Conservation (phyloP, 2,797 vertebrate species). For the Oreochromis grahami region DNA sequence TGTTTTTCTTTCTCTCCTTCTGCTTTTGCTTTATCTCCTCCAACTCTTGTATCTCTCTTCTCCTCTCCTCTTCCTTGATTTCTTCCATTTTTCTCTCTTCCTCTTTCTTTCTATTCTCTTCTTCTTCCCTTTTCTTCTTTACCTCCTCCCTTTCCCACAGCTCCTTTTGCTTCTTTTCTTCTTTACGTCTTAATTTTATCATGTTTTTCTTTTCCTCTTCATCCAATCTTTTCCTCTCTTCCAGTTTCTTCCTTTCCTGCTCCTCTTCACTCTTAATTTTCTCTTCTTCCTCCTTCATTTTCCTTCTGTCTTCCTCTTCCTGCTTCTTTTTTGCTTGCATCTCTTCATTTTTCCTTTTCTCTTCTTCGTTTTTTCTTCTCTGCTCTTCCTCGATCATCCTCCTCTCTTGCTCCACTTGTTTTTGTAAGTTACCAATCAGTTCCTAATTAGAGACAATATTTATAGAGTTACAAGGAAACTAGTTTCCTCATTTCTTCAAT, state of each 20-base stretch:
- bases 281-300: neutral
- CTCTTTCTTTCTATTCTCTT: neutral
- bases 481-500: neutral
- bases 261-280: neutral
- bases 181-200: neutral
- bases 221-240: neutral
- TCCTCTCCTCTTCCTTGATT: neutral
- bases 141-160: neutral
- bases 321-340: neutral
- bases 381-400: neutral
- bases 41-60: neutral
- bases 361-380: neutral
- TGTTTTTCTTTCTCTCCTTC: neutral
- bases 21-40: neutral
- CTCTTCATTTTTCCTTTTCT: neutral
- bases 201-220: neutral
- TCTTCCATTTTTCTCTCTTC: neutral
- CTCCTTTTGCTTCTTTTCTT: neutral
- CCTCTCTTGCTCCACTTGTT: slow-evolving; percentile 79
- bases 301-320: neutral
- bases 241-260: neutral
- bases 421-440: slow-evolving; percentile 73
- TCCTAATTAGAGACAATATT: slow-evolving; percentile 66
- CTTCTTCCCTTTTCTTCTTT: neutral
- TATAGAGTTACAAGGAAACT: neutral